These are phyloP conservation scores for Neoarius graeffei DNA, from an alignment of 2,113 vertebrate genomes.

Conservation along the genomic window DNA sequence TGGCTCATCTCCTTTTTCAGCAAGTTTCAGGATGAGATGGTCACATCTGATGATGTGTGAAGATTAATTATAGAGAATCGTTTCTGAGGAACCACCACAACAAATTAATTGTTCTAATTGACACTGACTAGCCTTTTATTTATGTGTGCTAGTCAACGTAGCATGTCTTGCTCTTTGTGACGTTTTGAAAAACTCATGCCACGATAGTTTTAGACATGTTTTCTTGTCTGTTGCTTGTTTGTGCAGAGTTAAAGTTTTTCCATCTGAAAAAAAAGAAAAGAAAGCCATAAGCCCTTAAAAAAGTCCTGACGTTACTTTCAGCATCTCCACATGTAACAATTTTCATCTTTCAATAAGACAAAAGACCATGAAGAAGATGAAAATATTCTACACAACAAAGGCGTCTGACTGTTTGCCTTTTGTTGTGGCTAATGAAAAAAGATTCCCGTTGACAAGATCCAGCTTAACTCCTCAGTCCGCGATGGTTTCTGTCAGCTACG, in stretches of 20 bases:
- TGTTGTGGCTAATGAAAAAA: constrained; percentile 49
- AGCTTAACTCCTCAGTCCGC: constrained; percentile 44
- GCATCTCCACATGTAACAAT: constrained; percentile 51
- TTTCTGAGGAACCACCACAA: background rate
- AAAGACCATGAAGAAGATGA: constrained; percentile 47
- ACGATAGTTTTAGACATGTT: constrained; percentile 8
- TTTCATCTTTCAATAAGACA: constrained; percentile 56
- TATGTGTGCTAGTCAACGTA: background rate
- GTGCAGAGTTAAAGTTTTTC: constrained; percentile 13
- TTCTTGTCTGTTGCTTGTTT: constrained; percentile 26
- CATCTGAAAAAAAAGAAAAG: background rate
- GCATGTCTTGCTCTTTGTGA: constrained; percentile 13
- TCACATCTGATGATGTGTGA: background rate
- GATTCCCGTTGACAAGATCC: constrained; percentile 46
- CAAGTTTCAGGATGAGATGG: too few species aligned
- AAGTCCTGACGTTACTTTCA: constrained; percentile 54
- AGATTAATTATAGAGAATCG: background rate
- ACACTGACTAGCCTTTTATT: background rate
- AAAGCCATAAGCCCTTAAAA: constrained; percentile 41
- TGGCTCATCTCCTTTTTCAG: too few species aligned
- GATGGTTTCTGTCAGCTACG: constrained; percentile 47
- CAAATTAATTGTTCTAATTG: background rate
- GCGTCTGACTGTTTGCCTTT: constrained; percentile 47
- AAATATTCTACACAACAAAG: constrained; percentile 49
- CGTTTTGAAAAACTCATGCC: constrained; percentile 9